These are phyloP conservation scores for Anisognathus igniventris DNA, from an alignment of 2,797 vertebrate genomes.

Conservation along the genomic window DNA sequence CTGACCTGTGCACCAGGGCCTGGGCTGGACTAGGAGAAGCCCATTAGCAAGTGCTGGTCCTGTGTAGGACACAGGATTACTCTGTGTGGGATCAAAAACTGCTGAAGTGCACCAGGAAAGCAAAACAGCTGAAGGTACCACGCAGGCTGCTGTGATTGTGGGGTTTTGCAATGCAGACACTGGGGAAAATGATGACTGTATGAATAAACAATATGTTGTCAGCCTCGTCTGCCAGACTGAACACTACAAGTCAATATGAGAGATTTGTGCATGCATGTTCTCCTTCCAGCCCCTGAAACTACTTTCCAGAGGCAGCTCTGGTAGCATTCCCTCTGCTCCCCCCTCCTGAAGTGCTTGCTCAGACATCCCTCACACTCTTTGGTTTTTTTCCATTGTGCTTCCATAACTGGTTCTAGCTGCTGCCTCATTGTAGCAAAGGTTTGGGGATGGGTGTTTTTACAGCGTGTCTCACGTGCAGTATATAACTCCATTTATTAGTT, in stretches of 20 bases:
- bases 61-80: not conserved
- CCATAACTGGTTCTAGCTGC: not conserved
- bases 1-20: rapidly evolving
- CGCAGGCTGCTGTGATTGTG: not conserved
- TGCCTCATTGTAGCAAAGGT: not conserved
- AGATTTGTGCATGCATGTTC: not conserved
- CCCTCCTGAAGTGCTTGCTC: not conserved
- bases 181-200: not conserved
- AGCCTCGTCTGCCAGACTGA: not conserved
- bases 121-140: not conserved
- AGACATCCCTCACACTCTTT: not conserved
- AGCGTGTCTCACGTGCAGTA: not conserved
- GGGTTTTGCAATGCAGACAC: not conserved
- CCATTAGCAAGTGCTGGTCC: not conserved
- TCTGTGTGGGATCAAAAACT: not conserved
- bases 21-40: not conserved
- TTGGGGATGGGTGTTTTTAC: not conserved
- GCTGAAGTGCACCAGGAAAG: not conserved
- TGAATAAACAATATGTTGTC: not conserved
- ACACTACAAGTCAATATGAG: not conserved
- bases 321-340: not conserved
- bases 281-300: not conserved
- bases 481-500: not conserved
- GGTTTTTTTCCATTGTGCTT: not conserved
- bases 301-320: not conserved